Conservation (phyloP, 2,797 vertebrate genomes). For the Rhinatrema bivittatum region DNA sequence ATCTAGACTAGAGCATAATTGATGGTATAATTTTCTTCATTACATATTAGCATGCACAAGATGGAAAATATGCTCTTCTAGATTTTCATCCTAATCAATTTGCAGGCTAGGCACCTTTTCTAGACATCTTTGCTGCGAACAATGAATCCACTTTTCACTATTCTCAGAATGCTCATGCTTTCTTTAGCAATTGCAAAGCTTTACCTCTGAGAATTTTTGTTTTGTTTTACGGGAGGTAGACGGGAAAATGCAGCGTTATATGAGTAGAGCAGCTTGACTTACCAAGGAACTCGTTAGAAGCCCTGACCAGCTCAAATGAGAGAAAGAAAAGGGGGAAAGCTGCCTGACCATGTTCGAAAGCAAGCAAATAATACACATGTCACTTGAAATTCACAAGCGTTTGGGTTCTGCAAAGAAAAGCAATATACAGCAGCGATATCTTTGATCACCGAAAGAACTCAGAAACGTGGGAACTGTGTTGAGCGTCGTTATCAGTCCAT, state of each 20-base stretch:
- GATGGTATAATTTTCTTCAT: too few species aligned
- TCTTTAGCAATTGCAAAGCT: conserved; percentile 29
- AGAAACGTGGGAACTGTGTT: conserved; percentile 75
- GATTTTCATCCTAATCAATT: too few species aligned
- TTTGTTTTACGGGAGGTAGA: conserved; percentile 4
- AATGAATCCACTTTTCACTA: too few species aligned
- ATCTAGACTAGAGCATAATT: too few species aligned
- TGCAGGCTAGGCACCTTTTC: too few species aligned
- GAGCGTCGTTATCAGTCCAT: conserved; percentile 90
- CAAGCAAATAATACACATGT: conserved; percentile 62
- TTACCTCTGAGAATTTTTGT: conserved; percentile 13
- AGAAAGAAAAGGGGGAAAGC: conserved; percentile 11
- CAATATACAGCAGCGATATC: conserved; percentile 85
- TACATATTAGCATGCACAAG: too few species aligned
- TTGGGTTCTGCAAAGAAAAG: conserved; percentile 67
- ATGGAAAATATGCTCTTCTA: too few species aligned
- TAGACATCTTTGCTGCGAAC: too few species aligned
- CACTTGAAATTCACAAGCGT: conserved; percentile 77
- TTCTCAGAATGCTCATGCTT: background rate
- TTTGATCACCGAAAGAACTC: conserved; percentile 86
- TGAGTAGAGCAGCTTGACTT: too few species aligned
- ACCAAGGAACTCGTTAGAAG: conserved; percentile 18
- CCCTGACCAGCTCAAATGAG: conserved; percentile 31
- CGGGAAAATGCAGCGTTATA: background rate
- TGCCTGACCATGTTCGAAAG: conserved; percentile 50